Evolutionary conservation across 2,888 invertebrate species (phyloP), one percentile per base, ranked within the genome.

Genomic region (Dyspetes luteomarginatus): DNA sequence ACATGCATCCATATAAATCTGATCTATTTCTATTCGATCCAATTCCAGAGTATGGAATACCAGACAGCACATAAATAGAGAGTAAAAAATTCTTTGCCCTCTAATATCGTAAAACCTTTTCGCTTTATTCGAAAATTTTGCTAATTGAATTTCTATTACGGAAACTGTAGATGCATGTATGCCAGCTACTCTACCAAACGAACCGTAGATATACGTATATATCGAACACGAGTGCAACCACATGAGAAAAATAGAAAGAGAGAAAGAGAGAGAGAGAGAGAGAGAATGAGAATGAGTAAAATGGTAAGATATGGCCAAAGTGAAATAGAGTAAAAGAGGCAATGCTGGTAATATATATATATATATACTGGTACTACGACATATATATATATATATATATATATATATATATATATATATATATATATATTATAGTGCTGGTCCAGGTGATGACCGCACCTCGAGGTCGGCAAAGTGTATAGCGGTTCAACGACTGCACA

Each of bases 401-500:
- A 15, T 28, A n/a, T 36, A 12, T 0, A 36, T 36, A 0, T 36
- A 36, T 12, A 36, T 4, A 36, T 1, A 36, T 12, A 36, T n/a
- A 36, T 12, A 36, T 36, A 36, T 7, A 0, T 36, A 12, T 36
- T 7, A 2, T 36, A 36, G 36, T 28, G 17, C n/a, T n/a, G n/a
- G n/a, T n/a, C n/a, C n/a, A n/a, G n/a, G n/a, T n/a, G n/a, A n/a
- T 3, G 30, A 52, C n/a, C n/a, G 17, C 24, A 48, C 12, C 30
- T 52, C 50, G 55, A 43, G 43, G 48, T 43, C 22, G 41, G 50
- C 69, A 60, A 56, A 65, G 55, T 67, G 67, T 19, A 52, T 30
- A 67, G 30, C 56, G 79, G 77, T 78, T 82, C 77, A 83, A 83
- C 80, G 78, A 84, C 81, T 84, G 81, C 83, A 78, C 82, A 83